Evolutionary conservation across 2,888 invertebrate genomes (phyloP).

Genomic region (Chironomus riparius): DNA sequence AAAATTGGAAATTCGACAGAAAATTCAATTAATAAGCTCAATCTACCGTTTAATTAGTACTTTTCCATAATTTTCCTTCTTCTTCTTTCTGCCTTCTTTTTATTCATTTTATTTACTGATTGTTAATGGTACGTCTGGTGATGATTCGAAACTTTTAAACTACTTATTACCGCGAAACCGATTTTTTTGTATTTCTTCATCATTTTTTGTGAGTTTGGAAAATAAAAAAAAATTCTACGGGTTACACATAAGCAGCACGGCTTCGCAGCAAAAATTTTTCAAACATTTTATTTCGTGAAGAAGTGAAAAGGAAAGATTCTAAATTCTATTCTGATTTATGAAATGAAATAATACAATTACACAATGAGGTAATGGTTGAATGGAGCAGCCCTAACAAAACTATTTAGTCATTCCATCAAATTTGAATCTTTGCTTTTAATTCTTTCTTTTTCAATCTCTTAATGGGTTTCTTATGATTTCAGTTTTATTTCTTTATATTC

Average conservation of each 20-base stretch:
- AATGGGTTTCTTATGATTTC: slow-evolving; percentile 27
- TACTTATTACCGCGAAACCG: slow-evolving; percentile 23
- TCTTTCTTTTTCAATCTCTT: slow-evolving; percentile 3
- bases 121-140: slow-evolving; percentile 22
- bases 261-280: neutral
- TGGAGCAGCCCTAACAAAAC: slow-evolving; percentile 21
- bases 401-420: slow-evolving; percentile 28
- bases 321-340: slow-evolving; percentile 21
- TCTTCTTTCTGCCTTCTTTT: neutral
- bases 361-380: slow-evolving; percentile 13
- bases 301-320: neutral
- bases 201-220: neutral
- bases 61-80: slow-evolving; percentile 24
- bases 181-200: neutral
- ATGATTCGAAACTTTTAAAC: slow-evolving; percentile 19
- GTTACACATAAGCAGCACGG: slow-evolving; percentile 1
- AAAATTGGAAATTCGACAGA: slow-evolving; percentile 27
- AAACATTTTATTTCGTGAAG: no score
- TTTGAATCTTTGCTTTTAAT: slow-evolving; percentile 13
- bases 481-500: slow-evolving; percentile 8
- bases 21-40: slow-evolving; percentile 27
- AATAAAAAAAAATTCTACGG: slow-evolving; percentile 20
- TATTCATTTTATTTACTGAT: neutral
- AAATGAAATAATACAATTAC: neutral
- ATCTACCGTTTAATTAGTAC: slow-evolving; percentile 27